Evolutionary conservation across 1,140 invertebrate genomes (phyloP).

Genomic region (Melipona quadrifasciata): DNA sequence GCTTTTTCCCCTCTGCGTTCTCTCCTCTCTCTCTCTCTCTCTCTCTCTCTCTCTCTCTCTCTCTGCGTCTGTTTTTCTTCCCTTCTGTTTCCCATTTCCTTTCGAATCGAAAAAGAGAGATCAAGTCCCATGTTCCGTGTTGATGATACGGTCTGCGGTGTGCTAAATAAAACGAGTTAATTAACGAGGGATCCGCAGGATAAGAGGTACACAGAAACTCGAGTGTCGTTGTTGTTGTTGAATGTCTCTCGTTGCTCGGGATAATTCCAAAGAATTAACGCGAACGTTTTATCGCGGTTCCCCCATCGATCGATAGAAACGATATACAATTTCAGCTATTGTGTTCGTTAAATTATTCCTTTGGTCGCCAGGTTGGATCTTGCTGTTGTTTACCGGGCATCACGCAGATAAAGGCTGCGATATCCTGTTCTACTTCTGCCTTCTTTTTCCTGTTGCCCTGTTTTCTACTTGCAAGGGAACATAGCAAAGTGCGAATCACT

Average conservation of each 20-base stretch:
- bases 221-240: background rate
- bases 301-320: background rate
- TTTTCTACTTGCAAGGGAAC: too few species aligned
- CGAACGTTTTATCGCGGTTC: background rate
- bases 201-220: background rate
- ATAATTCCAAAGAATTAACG: background rate
- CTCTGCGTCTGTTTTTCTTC: background rate
- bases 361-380: background rate
- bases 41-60: background rate
- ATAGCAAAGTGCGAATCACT: too few species aligned
- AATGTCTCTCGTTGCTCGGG: background rate
- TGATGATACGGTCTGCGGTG: background rate
- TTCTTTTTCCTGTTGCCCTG: background rate
- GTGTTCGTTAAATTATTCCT: background rate
- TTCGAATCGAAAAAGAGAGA: background rate
- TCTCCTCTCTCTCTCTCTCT: background rate
- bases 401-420: background rate
- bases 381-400: background rate
- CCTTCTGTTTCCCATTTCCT: background rate
- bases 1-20: background rate
- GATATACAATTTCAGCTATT: background rate
- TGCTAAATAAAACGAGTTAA: constrained; percentile 42
- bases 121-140: background rate
- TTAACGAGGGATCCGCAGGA: constrained; percentile 1
- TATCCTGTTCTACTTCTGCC: background rate